phyloP scores from a whole-genome alignment of 2,888 invertebrate genomes.

The Melipona bicolor region DNA sequence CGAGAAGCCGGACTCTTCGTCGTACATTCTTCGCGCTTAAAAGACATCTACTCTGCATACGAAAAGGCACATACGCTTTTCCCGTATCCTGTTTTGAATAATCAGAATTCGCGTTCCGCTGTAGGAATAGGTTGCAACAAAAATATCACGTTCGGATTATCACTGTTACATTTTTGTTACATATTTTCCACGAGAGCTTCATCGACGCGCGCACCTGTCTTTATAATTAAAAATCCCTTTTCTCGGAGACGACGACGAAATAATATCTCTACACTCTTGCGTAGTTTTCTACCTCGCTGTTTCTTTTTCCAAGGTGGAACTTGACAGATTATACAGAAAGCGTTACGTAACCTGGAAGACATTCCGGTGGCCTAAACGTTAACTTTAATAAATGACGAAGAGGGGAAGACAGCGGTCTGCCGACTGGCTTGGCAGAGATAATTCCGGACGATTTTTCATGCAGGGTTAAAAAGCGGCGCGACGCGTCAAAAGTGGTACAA shows the following conservation, averaged over 20 bases:
- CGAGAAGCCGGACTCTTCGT: background rate
- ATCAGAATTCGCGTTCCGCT: background rate
- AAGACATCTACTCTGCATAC: background rate
- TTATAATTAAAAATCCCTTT: no score
- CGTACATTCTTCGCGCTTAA: background rate
- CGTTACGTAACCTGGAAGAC: background rate
- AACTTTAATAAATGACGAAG: slow-evolving; percentile 35
- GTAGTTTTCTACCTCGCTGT: background rate
- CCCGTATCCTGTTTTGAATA: background rate
- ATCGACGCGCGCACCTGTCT: no score
- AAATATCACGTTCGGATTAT: background rate
- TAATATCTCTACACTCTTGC: background rate
- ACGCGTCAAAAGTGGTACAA: slow-evolving; percentile 50
- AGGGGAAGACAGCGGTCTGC: background rate
- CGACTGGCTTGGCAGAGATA: slow-evolving; percentile 35
- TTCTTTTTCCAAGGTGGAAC: background rate
- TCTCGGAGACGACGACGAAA: no score
- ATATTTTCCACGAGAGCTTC: no score
- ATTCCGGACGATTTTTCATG: slow-evolving; percentile 51
- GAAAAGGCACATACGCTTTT: background rate
- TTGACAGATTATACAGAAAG: background rate
- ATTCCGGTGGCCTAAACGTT: background rate
- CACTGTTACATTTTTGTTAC: no score
- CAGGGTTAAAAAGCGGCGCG: slow-evolving; percentile 34
- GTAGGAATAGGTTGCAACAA: background rate